Evolutionary conservation across 2,888 invertebrate species (phyloP).

Genomic region (Diadegma fenestrale): DNA sequence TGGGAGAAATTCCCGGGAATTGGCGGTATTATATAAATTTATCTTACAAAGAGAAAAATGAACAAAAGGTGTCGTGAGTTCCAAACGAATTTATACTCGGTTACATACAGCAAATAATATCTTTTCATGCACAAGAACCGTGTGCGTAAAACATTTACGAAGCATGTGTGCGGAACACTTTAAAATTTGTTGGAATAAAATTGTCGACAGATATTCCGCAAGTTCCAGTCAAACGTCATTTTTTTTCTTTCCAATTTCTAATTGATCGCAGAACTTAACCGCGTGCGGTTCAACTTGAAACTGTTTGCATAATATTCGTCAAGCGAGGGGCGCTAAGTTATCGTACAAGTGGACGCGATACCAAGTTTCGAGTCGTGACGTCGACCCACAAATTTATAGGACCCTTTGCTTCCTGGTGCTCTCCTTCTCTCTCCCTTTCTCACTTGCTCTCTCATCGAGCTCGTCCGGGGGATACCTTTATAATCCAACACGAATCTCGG

Average conservation of each 20-base stretch:
- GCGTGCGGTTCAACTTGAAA: conserved; percentile 36
- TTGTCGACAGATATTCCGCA: neutral
- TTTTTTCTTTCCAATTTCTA: neutral
- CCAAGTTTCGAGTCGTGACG: conserved; percentile 57
- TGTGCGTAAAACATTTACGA: neutral
- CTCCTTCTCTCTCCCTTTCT: conserved; percentile 43
- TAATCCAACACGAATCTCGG: conserved; percentile 61
- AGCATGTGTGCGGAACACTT: neutral
- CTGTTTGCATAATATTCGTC: conserved; percentile 47
- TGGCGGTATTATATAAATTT: too few species aligned
- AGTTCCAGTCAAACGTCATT: neutral
- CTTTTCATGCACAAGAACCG: neutral
- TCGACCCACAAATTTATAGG: conserved; percentile 61
- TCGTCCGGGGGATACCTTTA: conserved; percentile 60
- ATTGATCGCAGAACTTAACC: conserved; percentile 10
- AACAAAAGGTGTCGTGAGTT: neutral
- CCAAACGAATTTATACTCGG: neutral
- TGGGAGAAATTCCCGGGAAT: too few species aligned
- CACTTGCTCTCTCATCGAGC: conserved; percentile 45
- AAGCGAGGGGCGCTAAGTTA: conserved; percentile 35
- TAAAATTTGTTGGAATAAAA: neutral
- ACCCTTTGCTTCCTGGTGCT: conserved; percentile 47
- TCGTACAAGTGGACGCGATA: conserved; percentile 41
- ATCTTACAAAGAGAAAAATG: neutral
- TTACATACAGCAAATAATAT: neutral